Base-by-base conservation (phyloP, 2,888 invertebrate species). In the Pharmacophagus antenor region DNA sequence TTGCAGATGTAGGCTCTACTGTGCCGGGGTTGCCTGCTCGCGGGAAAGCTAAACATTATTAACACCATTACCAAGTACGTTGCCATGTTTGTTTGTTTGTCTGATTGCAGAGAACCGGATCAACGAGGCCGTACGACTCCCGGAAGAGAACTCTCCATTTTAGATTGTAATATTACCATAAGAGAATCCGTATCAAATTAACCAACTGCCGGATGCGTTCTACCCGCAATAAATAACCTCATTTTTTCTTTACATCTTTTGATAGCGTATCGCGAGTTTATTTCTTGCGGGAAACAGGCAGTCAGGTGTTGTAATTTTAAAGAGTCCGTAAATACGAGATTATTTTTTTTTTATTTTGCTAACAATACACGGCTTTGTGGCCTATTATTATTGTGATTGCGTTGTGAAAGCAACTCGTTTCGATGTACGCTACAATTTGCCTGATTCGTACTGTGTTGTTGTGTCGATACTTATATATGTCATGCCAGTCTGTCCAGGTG, bases 81-180 rank as follows among this genome's bases (percentile, higher is more conserved):
- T 89, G 89, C 89, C 88, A 90, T 88, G 87, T 88, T 72, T 69
- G 77, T 86, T 80, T 87, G 82, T 88, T 88, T 87, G 79, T 87
- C 79, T 89, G 86, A 78, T 90, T 89, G 68, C 89, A 90, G 89
- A 85, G 72, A 56, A 18, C 62, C 62, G 70, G 70, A 71, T 74
- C 69, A 70, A 69, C 73, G 70, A 69, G 70, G 65, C 72, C 70
- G 74, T 71, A 72, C 68, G 70, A 71, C 71, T 71, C 72, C 74
- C 74, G 74, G 77, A 77, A 79, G 75, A 76, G 76, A 73, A 77
- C 68, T 69, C 71, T 72, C 67, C 71, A 67, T 72, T 79, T 67
- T 88, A 87, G 82, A 80, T 77, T 73, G 65, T 84, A 82, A 78
- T 67, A 65, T 68, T 73, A 74, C 65, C 68, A 66, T 77, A 83